Evolutionary conservation across 2,888 invertebrate species (phyloP), one percentile per base, ranked within the genome.

Genomic region (Phanerotoma sp.): DNA sequence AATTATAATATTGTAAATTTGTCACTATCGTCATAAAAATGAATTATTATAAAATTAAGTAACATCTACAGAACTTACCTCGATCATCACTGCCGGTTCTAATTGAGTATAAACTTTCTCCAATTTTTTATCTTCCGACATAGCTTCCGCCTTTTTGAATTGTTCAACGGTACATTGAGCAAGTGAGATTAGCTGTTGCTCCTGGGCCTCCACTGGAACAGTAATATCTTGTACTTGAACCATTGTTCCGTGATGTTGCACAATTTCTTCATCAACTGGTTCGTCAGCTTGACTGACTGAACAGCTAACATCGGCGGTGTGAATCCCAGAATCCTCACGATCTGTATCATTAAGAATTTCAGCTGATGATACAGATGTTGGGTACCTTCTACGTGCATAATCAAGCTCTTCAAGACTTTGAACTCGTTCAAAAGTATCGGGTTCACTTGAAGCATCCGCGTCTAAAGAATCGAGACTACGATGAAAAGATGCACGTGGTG

Each of bases 291-390:
- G 89, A 67, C 84, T 84, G 18, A 84, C 84, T 25, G 85, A 87
- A 66, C 87, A 88, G 16, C 88, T 89, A 51, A 88, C 90, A 71
- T 89, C 86, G 3, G 89, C 89, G 5, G 89, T 87, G 65, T 91
- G 90, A 59, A 89, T 87, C 3, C 88, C 89, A 60, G 87, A 88
- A 70, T 91, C 91, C 77, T 91, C 91, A 35, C 86, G 83, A 74
- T 87, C 88, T 38, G 84, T 86, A 63, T 86, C 80, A 42, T 83
- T 83, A 62, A 85, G 80, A 70, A 86, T 79, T 65, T 86, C 86
- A n/a, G 81, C 78, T 4, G 82, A 81, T 46, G 84, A 83, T 50
- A 84, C 83, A 5, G 81, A 80, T 4, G 80, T 77, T 5, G 82
- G 79, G 60, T 81, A 81, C 63, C 81, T 80, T 32, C 77, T 82